These are phyloP conservation scores for Ammodramus savannarum DNA, from an alignment of 2,113 vertebrate species.

Conservation along the genomic window DNA sequence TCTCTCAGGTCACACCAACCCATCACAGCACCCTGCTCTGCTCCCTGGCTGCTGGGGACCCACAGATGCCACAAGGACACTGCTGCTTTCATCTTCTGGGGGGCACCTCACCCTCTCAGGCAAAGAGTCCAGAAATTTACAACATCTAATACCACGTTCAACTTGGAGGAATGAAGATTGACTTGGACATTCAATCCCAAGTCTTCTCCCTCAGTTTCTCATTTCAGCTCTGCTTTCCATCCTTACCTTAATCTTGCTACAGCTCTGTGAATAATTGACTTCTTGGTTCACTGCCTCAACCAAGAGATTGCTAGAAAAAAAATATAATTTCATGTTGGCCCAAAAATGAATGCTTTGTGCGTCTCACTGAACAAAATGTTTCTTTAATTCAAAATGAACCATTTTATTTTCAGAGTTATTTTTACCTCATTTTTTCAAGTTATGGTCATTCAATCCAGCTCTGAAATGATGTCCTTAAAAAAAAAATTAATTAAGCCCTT, in stretches of 20 bases:
- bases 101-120: not conserved
- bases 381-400: conserved; percentile 41
- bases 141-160: not conserved
- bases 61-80: not conserved
- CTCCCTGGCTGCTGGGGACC: not conserved
- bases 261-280: conserved; percentile 47
- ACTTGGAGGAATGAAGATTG: not conserved
- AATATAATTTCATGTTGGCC: conserved; percentile 22
- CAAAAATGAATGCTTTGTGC: not conserved
- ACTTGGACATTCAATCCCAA: not conserved
- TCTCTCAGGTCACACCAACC: not conserved
- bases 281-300: conserved; percentile 58
- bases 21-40: not conserved
- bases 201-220: conserved; percentile 1
- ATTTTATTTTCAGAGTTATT: conserved; percentile 30
- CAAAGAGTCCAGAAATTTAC: not conserved
- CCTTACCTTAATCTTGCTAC: conserved; percentile 41
- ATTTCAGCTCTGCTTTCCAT: conserved; percentile 1
- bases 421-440: conserved; percentile 54
- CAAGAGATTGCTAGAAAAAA: conserved; percentile 42
- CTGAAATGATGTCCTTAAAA: not conserved
- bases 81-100: not conserved
- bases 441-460: conserved; percentile 18
- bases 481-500: not conserved
- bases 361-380: conserved; percentile 31